Evolutionary conservation across 2,888 invertebrate genomes (phyloP).

Genomic region (Phymatocera aterrima): DNA sequence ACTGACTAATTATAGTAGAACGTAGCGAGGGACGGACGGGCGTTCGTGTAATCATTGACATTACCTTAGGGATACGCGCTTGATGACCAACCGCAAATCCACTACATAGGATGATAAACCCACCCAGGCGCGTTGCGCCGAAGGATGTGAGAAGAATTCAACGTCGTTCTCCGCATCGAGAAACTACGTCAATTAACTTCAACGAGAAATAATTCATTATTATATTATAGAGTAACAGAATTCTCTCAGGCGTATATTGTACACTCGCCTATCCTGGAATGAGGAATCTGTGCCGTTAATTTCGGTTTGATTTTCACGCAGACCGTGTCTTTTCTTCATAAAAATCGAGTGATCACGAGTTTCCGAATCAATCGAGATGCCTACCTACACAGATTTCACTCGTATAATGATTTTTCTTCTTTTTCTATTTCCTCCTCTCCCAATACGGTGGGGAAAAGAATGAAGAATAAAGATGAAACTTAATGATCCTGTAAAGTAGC

Average conservation of each 20-base stretch:
- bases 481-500: neutral
- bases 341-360: too few relatives aligned
- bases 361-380: too few relatives aligned
- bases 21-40: neutral
- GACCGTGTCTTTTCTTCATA: too few relatives aligned
- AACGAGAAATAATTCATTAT: conserved; percentile 2
- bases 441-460: neutral
- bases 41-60: conserved; percentile 22
- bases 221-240: too few relatives aligned
- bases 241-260: too few relatives aligned
- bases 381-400: too few relatives aligned
- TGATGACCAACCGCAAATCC: neutral
- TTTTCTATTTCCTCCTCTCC: too few relatives aligned
- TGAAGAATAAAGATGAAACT: neutral
- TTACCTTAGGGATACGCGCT: conserved; percentile 17
- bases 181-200: neutral
- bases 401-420: neutral
- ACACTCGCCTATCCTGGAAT: too few relatives aligned
- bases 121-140: neutral
- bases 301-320: too few relatives aligned
- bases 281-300: too few relatives aligned
- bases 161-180: neutral
- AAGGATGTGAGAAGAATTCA: neutral
- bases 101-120: neutral
- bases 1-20: conserved; percentile 37